Base-by-base conservation (phyloP, 2,113 vertebrate genomes). In the Dipodomys merriami region DNA sequence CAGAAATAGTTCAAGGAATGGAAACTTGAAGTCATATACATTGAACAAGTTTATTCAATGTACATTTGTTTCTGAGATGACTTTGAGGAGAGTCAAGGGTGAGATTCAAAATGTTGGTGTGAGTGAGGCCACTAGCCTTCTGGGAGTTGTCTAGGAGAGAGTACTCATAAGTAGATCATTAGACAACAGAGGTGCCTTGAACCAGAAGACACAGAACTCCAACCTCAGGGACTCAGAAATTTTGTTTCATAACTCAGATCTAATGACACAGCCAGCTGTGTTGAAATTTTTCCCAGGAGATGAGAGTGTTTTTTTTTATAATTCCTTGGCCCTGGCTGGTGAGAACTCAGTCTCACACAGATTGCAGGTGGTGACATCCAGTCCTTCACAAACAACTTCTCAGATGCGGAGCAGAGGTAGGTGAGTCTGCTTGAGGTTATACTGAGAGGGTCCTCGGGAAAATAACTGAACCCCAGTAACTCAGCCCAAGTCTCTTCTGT, bases 371-470 rank as follows among this genome's bases (percentile, higher is more conserved):
- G 33, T 71, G 71, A 49, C 22, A 86, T 72, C 65, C 49, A 86
- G 60, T 69, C 69, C 71, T 67, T 88, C 16, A 2, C 44, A 85
- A 85, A 85, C 0, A 0, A 68, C 44, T 94, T 93, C 73, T 89
- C 76, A 30, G 68, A 95, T 81, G 62, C 46, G 71, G 62, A 27
- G 15, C 81, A 84, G 68, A 96, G 81, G 95, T 89, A 86, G 64
- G 94, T 95, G 53, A 93, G 53, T 94, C 33, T 62, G 30, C 7
- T 94, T 25, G 29, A 53, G 7, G 3, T 76, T 76, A 53, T n/a
- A 5, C 35, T 93, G 33, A 7, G 83, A 62, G 4, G 46, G 9
- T 19, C 7, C 39, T 64, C 65, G 2, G 49, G 60, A 69, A 0
- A 74, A 18, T 30, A 60, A 33, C 27, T 25, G n/a, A 39, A 16